Percentiles rank a stretch among this genome's conserved stretches.
phyloP scores from a whole-genome alignment of 1,140 invertebrate genomes.

The Galendromus occidentalis region DNA sequence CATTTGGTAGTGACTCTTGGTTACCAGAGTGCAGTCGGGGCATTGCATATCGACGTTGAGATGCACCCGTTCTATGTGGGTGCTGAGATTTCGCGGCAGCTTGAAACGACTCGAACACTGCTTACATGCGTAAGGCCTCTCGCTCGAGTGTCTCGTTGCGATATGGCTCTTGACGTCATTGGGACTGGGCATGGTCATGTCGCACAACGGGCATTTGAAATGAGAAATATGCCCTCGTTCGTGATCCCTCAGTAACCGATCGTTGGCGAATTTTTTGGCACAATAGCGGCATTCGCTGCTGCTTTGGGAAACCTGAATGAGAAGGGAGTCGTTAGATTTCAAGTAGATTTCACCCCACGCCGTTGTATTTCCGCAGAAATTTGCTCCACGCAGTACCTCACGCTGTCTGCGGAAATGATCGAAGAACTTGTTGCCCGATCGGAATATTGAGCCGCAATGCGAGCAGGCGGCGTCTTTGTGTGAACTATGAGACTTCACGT shows the following conservation, averaged over 20 bases:
- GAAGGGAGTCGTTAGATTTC: no score
- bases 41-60: background rate
- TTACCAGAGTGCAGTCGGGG: background rate
- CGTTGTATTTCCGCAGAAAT: no score
- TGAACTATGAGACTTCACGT: slow-evolving; percentile 1
- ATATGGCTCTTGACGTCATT: background rate
- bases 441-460: background rate
- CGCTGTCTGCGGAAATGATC: slow-evolving; percentile 1
- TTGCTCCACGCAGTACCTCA: no score
- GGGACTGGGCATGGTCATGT: slow-evolving; percentile 1
- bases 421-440: background rate
- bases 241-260: background rate
- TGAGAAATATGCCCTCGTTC: slow-evolving; percentile 4
- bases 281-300: background rate
- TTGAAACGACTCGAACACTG: slow-evolving; percentile 4
- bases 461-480: background rate
- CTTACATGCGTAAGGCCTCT: background rate
- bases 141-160: background rate
- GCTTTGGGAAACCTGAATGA: no score
- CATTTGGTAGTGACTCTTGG: background rate
- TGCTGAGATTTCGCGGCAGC: background rate
- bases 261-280: background rate
- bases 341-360: no score
- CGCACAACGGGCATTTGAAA: background rate
- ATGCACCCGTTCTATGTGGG: background rate